These are phyloP conservation scores for Sinopyrophorus schimmeli DNA, from an alignment of 2,888 invertebrate species.

Conservation along the genomic window DNA sequence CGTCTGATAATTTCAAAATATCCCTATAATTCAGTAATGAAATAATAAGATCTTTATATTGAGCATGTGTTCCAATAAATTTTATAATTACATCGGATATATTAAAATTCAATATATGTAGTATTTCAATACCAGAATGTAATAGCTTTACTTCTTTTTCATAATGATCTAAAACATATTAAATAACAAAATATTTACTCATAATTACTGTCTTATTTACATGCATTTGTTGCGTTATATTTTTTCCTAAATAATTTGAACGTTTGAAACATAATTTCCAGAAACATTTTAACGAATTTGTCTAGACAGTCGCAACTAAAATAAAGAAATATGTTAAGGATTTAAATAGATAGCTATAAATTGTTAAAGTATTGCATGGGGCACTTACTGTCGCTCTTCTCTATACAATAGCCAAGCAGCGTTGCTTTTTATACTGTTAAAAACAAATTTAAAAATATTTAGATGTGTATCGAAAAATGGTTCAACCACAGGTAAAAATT, in stretches of 20 bases:
- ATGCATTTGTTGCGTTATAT: conserved; percentile 1
- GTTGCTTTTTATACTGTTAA: conserved; percentile 39
- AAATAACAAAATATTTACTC: conserved; percentile 2
- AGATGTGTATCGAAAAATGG: conserved; percentile 32
- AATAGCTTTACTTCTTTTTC: conserved; percentile 16
- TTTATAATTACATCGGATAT: conserved; percentile 42
- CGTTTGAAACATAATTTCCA: conserved; percentile 24
- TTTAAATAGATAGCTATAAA: too few species aligned
- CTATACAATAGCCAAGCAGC: conserved; percentile 36
- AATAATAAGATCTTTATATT: conserved; percentile 43
- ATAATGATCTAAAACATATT: conserved; percentile 6
- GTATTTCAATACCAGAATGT: conserved; percentile 24
- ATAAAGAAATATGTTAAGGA: conserved; percentile 16
- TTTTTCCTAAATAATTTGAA: conserved; percentile 8
- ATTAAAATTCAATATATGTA: conserved; percentile 40
- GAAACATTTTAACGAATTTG: conserved; percentile 25
- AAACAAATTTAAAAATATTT: conserved; percentile 41
- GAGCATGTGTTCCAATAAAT: conserved; percentile 41
- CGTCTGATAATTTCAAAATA: conserved; percentile 16
- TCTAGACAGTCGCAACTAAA: conserved; percentile 46
- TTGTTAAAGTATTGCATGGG: background rate
- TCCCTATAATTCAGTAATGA: conserved; percentile 30
- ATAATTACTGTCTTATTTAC: conserved; percentile 4
- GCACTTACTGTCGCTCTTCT: conserved; percentile 32
- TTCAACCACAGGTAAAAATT: conserved; percentile 30